phyloP scores from a whole-genome alignment of 1,140 invertebrate genomes.

The Colletes gigas region DNA sequence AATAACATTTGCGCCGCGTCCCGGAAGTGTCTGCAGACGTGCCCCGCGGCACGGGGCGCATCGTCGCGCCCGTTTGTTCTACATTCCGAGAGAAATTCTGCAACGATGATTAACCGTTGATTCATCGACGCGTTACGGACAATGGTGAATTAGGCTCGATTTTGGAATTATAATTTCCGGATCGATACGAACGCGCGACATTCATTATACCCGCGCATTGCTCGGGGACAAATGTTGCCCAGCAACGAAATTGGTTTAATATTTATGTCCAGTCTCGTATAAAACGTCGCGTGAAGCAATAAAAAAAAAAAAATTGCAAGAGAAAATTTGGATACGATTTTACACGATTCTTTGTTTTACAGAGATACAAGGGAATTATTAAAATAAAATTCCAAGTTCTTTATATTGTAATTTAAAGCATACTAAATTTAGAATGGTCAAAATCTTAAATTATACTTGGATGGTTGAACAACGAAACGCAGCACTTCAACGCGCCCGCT shows the following conservation, averaged over 20 bases:
- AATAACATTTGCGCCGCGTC: neutral
- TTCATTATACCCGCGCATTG: neutral
- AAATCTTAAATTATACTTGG: too few relatives aligned
- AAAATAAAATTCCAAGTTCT: too few relatives aligned
- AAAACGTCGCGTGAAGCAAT: too few relatives aligned
- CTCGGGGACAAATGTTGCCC: neutral
- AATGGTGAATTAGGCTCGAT: constrained; percentile 10
- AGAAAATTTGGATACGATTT: too few relatives aligned
- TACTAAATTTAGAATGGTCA: too few relatives aligned
- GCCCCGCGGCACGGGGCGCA: neutral
- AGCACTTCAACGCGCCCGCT: too few relatives aligned
- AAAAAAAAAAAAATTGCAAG: too few relatives aligned
- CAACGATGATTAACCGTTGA: constrained; percentile 12
- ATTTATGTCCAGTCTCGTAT: neutral
- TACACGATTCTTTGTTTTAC: too few relatives aligned
- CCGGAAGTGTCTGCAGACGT: neutral
- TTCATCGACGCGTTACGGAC: constrained; percentile 3
- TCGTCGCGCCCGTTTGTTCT: too few relatives aligned
- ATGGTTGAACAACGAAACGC: too few relatives aligned
- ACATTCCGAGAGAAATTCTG: neutral
- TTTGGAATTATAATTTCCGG: constrained; percentile 21
- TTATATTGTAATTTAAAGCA: too few relatives aligned
- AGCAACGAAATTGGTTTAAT: neutral
- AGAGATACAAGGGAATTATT: too few relatives aligned
- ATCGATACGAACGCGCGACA: neutral